Conservation (phyloP, 1,140 invertebrate species). For the Drosophila kurseongensis region DNA sequence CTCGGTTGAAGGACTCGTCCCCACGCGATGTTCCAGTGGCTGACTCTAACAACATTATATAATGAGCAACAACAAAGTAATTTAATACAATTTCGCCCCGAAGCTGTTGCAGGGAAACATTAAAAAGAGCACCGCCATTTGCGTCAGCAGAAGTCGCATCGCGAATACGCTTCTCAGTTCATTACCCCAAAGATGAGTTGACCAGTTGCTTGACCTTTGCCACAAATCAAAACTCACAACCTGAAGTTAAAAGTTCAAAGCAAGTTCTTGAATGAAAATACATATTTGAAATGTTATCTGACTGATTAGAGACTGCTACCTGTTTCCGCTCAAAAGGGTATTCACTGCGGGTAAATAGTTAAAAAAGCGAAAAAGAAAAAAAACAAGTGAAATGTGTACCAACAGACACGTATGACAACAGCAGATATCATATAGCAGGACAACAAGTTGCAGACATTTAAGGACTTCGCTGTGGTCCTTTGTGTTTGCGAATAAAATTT, state of each 20-base stretch:
- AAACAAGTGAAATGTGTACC: slow-evolving; percentile 15
- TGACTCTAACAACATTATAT: slow-evolving; percentile 75
- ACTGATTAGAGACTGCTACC: background rate
- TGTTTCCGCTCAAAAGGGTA: slow-evolving; percentile 24
- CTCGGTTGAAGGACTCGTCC: slow-evolving; percentile 23
- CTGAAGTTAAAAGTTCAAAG: background rate
- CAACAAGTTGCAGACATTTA: slow-evolving; percentile 34
- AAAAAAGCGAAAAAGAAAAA: background rate
- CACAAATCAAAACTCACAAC: slow-evolving; percentile 7
- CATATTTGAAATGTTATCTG: too few species aligned
- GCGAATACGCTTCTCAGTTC: slow-evolving; percentile 26
- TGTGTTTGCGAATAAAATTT: slow-evolving; percentile 50
- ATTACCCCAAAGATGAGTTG: background rate
- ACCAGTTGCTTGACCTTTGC: slow-evolving; percentile 29
- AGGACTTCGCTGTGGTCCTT: slow-evolving; percentile 21
- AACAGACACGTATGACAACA: slow-evolving; percentile 52
- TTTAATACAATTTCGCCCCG: slow-evolving; percentile 77
- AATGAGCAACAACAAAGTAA: slow-evolving; percentile 82
- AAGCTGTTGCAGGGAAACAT: slow-evolving; percentile 54
- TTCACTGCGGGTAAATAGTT: slow-evolving; percentile 2
- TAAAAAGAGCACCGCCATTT: slow-evolving; percentile 34
- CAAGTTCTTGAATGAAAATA: slow-evolving; percentile 1
- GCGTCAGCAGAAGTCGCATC: slow-evolving; percentile 16
- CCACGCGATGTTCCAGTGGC: slow-evolving; percentile 59
- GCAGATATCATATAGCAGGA: slow-evolving; percentile 64